Evolutionary conservation across 2,797 vertebrate genomes (phyloP).

Genomic region (Parauchenoglanis punctatus): DNA sequence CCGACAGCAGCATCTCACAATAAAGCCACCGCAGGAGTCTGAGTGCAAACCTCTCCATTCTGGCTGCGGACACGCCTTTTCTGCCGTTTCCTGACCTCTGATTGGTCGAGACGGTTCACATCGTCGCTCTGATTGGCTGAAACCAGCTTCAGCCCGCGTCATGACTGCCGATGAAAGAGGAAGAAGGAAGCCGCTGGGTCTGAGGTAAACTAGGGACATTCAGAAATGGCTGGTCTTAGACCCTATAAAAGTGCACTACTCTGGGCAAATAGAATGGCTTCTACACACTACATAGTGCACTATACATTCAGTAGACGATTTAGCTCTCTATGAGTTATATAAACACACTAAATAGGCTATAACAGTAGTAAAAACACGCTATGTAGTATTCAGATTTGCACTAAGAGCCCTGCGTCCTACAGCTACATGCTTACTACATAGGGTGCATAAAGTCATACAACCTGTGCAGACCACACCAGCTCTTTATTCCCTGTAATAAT

Average conservation of each 20-base stretch:
- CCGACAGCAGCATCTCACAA: slow-evolving; percentile 16
- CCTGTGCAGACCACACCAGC: too few species aligned
- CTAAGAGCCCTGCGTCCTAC: too few species aligned
- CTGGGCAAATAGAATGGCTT: background rate
- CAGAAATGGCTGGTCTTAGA: background rate
- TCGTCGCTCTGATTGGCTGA: slow-evolving; percentile 10
- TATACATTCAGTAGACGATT: background rate
- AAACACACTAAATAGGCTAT: too few species aligned
- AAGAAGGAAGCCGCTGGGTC: slow-evolving; percentile 21
- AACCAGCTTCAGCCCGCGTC: background rate
- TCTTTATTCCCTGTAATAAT: too few species aligned
- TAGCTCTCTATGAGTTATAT: background rate
- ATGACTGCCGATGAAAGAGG: background rate
- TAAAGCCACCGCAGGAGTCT: background rate
- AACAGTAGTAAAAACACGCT: too few species aligned
- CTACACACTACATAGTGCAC: background rate
- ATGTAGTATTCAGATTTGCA: too few species aligned
- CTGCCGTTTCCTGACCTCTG: background rate
- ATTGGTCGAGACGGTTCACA: background rate
- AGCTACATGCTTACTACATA: too few species aligned
- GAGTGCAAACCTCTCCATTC: slow-evolving; percentile 11
- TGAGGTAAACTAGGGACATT: background rate
- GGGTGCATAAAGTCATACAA: too few species aligned
- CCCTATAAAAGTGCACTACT: background rate
- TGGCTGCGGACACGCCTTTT: background rate